A percentile compares a stretch with the other conserved stretches of the same genome.
These are phyloP conservation scores for Drosophila acutilabella DNA, from an alignment of 2,888 invertebrate species.

Conservation along the genomic window DNA sequence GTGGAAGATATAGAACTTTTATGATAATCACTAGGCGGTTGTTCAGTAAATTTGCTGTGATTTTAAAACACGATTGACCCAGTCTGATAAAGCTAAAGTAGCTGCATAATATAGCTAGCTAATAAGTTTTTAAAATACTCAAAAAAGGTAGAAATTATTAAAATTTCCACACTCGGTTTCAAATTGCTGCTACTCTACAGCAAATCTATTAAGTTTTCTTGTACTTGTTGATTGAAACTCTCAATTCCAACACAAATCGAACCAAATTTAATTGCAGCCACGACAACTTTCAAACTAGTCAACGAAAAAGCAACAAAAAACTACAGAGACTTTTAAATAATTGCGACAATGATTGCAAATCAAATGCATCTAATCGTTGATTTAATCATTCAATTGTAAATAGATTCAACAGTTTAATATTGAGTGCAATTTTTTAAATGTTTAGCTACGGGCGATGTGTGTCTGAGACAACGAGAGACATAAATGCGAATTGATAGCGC, in stretches of 20 bases:
- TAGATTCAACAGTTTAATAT: slow-evolving; percentile 38
- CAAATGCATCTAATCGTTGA: slow-evolving; percentile 50
- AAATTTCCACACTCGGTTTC: too few relatives aligned
- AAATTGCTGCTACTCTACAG: too few relatives aligned
- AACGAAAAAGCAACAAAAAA: slow-evolving; percentile 5
- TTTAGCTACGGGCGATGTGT: slow-evolving; percentile 24
- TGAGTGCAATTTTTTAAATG: slow-evolving; percentile 25
- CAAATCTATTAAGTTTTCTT: background rate
- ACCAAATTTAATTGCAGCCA: slow-evolving; percentile 9
- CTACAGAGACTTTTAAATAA: slow-evolving; percentile 22
- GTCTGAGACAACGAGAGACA: slow-evolving; percentile 25
- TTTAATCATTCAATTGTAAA: slow-evolving; percentile 67
- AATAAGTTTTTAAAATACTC: too few relatives aligned
- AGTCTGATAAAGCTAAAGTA: slow-evolving; percentile 33
- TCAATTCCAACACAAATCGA: background rate
- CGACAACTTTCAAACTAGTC: slow-evolving; percentile 52
- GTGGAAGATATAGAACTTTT: slow-evolving; percentile 19
- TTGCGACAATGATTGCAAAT: slow-evolving; percentile 66
- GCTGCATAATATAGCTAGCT: too few relatives aligned
- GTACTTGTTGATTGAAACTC: background rate
- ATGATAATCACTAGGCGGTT: slow-evolving; percentile 49
- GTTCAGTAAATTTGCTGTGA: slow-evolving; percentile 18
- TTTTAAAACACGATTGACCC: slow-evolving; percentile 29
- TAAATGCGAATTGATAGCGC: slow-evolving; percentile 68
- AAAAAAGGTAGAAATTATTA: too few relatives aligned